Evolutionary conservation across 2,888 invertebrate species (phyloP).

Genomic region (Phasia obesa): DNA sequence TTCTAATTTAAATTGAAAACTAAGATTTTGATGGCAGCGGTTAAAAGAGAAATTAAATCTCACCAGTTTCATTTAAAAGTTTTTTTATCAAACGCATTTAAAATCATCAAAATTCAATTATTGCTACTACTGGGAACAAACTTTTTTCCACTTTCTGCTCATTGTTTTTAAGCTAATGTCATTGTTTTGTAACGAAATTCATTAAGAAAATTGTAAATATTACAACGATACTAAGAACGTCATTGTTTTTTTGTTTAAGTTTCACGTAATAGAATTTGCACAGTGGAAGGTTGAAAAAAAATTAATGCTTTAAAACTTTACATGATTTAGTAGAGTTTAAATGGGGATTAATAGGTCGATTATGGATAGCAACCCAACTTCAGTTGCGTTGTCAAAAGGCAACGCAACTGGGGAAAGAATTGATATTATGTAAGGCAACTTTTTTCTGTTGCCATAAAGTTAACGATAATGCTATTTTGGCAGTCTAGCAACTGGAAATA

Average conservation of each 20-base stretch:
- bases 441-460: too few relatives aligned
- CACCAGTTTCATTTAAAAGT: slow-evolving; percentile 52
- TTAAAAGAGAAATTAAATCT: slow-evolving; percentile 9
- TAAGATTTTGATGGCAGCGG: slow-evolving; percentile 8
- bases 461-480: too few relatives aligned
- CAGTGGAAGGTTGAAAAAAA: background rate
- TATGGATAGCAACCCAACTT: too few relatives aligned
- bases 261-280: background rate
- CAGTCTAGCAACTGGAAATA: too few relatives aligned
- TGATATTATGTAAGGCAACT: too few relatives aligned
- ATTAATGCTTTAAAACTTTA: too few relatives aligned
- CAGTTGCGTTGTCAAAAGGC: too few relatives aligned
- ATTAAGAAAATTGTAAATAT: slow-evolving; percentile 13
- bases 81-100: slow-evolving; percentile 36
- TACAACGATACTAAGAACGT: slow-evolving; percentile 11
- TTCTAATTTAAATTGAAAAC: slow-evolving; percentile 28
- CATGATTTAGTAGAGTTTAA: too few relatives aligned
- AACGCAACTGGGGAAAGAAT: too few relatives aligned
- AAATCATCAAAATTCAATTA: slow-evolving; percentile 58
- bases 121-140: background rate
- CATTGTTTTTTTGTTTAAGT: background rate
- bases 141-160: background rate
- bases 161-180: slow-evolving; percentile 27
- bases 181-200: slow-evolving; percentile 23
- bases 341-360: too few relatives aligned